Evolutionary conservation across 2,113 vertebrate species (phyloP).

Genomic region (Apaloderma vittatum): DNA sequence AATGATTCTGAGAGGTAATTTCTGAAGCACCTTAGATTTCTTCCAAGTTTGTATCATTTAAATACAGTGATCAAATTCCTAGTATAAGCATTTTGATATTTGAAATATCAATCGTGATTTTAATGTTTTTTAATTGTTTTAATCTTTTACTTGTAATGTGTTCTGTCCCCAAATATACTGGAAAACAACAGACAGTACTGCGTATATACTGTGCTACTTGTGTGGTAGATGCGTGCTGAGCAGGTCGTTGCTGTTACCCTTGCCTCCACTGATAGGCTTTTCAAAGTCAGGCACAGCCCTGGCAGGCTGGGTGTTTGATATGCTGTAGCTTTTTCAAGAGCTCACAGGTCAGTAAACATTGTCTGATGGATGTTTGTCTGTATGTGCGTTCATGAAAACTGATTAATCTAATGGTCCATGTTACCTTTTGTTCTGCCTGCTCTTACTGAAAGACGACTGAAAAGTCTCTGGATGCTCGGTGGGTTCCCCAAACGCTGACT

Average conservation of each 20-base stretch:
- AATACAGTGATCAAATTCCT: not conserved
- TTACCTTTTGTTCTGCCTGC: not conserved
- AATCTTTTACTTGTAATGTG: not conserved
- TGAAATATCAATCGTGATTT: not conserved
- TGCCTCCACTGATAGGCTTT: not conserved
- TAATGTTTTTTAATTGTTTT: not conserved
- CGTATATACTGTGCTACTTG: not conserved
- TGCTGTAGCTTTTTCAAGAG: conserved; percentile 14
- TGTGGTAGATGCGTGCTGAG: fast-evolving
- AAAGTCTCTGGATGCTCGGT: not conserved
- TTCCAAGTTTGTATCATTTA: not conserved
- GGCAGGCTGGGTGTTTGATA: not conserved
- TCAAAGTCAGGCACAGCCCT: not conserved
- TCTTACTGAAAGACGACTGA: not conserved
- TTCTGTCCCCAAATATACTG: not conserved
- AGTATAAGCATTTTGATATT: not conserved
- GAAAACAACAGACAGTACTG: not conserved
- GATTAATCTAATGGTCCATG: conserved; percentile 11
- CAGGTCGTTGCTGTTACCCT: not conserved
- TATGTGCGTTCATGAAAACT: not conserved
- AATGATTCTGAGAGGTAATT: not conserved
- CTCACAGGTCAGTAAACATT: conserved; percentile 53
- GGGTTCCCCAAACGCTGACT: not conserved
- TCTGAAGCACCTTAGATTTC: not conserved
- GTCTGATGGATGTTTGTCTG: not conserved